Conservation (phyloP, 2,113 vertebrate genomes). For the Sakesphorus luctuosus region DNA sequence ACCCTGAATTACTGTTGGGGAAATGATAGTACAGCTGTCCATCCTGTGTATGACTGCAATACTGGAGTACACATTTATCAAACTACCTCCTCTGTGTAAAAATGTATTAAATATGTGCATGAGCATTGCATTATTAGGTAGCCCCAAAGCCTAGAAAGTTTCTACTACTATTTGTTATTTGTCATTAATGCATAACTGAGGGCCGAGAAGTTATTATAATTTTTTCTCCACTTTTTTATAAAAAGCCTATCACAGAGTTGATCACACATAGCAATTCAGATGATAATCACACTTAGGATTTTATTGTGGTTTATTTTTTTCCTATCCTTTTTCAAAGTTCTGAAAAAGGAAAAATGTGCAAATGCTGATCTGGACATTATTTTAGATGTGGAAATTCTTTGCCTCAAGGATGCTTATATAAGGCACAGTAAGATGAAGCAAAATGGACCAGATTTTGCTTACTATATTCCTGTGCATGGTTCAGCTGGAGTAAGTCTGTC, state of each 20-base stretch:
- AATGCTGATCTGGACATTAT: neutral
- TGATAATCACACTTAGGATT: neutral
- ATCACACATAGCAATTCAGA: neutral
- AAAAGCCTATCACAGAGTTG: neutral
- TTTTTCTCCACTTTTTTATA: neutral
- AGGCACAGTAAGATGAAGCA: neutral
- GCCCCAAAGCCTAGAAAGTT: neutral
- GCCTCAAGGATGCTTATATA: neutral
- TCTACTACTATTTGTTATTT: neutral
- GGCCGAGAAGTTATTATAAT: neutral
- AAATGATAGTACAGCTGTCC: conserved; percentile 2
- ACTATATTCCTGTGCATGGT: neutral
- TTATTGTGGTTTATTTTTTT: neutral
- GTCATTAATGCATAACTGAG: neutral
- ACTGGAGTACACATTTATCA: neutral
- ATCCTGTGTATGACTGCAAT: neutral
- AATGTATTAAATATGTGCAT: neutral
- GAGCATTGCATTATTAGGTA: neutral
- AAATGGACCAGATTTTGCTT: neutral
- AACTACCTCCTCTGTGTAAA: conserved; percentile 13
- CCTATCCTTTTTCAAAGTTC: neutral
- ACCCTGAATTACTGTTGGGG: neutral
- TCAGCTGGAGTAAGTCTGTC: neutral
- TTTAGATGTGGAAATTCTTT: neutral
- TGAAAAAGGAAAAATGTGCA: neutral